phyloP scores from a whole-genome alignment of 1,140 invertebrate species.

The Drosophila rufa region DNA sequence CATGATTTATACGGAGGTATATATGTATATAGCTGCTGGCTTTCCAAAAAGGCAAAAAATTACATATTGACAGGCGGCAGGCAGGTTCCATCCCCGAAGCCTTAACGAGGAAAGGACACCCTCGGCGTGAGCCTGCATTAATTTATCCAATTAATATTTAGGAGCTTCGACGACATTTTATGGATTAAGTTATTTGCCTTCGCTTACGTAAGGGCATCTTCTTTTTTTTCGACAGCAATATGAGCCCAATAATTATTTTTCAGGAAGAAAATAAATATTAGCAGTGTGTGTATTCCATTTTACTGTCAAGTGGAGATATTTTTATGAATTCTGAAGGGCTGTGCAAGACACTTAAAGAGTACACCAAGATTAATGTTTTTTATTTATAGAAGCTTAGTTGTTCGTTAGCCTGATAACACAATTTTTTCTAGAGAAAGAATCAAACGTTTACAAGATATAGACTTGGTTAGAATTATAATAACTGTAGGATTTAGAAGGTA shows the following conservation, averaged over 20 bases:
- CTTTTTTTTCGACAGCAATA: background rate
- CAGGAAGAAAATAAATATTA: slow-evolving; percentile 8
- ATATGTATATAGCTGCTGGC: background rate
- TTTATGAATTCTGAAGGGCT: no score
- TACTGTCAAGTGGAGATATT: background rate
- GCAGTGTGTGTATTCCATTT: background rate
- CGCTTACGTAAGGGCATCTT: slow-evolving; percentile 7
- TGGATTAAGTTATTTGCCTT: slow-evolving; percentile 43
- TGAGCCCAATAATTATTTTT: slow-evolving; percentile 1
- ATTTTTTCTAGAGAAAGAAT: background rate
- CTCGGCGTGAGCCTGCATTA: slow-evolving; percentile 58
- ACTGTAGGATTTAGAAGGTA: no score
- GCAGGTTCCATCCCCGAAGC: background rate
- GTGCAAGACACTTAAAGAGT: background rate
- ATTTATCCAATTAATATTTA: slow-evolving; percentile 58
- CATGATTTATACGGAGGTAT: slow-evolving; percentile 4
- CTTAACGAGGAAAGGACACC: background rate
- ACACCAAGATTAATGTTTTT: background rate
- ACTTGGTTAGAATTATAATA: no score
- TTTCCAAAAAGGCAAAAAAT: background rate
- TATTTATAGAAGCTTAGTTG: background rate
- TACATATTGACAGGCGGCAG: slow-evolving; percentile 2
- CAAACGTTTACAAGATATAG: background rate
- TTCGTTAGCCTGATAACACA: background rate
- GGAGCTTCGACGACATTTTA: slow-evolving; percentile 31